These are phyloP conservation scores for Barnardius zonarius DNA, from an alignment of 2,113 vertebrate genomes.

Conservation along the genomic window DNA sequence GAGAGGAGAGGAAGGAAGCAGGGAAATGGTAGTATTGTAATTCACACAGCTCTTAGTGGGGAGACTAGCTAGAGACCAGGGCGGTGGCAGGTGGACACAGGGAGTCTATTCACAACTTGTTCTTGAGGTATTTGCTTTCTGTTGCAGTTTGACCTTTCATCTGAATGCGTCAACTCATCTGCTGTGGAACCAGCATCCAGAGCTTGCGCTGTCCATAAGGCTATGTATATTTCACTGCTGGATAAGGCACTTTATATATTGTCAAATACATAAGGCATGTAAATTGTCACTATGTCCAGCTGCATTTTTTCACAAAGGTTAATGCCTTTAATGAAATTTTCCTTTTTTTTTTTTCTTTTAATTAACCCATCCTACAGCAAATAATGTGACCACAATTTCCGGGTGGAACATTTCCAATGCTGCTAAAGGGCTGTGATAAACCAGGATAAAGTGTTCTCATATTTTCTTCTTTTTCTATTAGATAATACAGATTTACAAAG, in stretches of 20 bases:
- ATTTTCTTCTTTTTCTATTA: not conserved
- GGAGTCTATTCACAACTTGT: not conserved
- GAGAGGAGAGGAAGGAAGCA: not conserved
- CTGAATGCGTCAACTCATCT: conserved; percentile 12
- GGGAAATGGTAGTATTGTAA: not conserved
- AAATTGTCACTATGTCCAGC: conserved; percentile 5
- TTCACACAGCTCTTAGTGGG: not conserved
- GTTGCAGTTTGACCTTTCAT: conserved; percentile 37
- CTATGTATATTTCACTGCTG: conserved; percentile 26
- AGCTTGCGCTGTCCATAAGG: not conserved
- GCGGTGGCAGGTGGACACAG: not conserved
- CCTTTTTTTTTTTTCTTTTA: not conserved
- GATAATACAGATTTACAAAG: not conserved
- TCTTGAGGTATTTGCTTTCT: conserved; percentile 41
- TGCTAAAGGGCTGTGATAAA: not conserved
- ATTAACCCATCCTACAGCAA: not conserved
- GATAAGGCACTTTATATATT: not conserved
- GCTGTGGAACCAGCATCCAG: conserved; percentile 14
- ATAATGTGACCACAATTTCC: not conserved
- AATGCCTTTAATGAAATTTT: not conserved
- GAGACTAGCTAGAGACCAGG: not conserved
- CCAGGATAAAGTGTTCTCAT: not conserved
- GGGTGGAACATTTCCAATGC: not conserved
- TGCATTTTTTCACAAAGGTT: conserved; percentile 32
- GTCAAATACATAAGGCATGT: conserved; percentile 6